Percentiles rank a stretch among this genome's conserved stretches.
phyloP scores from a whole-genome alignment of 2,113 vertebrate species.

The Canis aureus region DNA sequence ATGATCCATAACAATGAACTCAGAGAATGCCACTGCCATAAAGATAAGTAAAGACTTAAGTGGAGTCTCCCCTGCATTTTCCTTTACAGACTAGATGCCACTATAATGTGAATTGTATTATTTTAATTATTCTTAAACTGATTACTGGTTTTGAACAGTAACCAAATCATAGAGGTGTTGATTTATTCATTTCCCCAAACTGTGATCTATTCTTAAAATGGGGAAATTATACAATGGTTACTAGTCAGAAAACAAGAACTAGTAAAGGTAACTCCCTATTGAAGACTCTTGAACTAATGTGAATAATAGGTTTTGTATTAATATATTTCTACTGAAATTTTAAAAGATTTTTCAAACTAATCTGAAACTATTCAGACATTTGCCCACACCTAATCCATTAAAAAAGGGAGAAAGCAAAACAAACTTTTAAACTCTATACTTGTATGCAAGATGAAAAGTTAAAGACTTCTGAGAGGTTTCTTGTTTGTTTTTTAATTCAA shows the following conservation, averaged over 20 bases:
- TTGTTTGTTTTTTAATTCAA: background rate
- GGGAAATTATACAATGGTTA: background rate
- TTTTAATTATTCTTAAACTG: conserved; percentile 47
- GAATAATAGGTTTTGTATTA: conserved; percentile 54
- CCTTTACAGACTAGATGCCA: conserved; percentile 20
- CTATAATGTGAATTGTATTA: background rate
- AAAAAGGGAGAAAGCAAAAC: background rate
- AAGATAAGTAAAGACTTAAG: background rate
- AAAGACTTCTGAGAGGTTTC: background rate
- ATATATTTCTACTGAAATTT: conserved; percentile 15
- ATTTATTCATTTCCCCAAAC: conserved; percentile 49
- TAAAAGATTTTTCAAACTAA: background rate
- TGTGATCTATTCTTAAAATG: conserved; percentile 52
- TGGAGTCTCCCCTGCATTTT: background rate
- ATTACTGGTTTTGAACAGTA: conserved; percentile 51
- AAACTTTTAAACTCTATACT: background rate
- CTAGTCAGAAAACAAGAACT: conserved; percentile 56
- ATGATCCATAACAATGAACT: conserved; percentile 84
- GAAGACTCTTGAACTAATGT: conserved; percentile 39
- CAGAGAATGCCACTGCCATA: background rate
- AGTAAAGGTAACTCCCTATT: conserved; percentile 29
- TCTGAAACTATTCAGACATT: background rate
- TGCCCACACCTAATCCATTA: background rate
- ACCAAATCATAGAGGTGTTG: conserved; percentile 56
- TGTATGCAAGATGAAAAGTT: background rate